Evolutionary conservation across 23 tunicate species (phyloP), one percentile per base, ranked within the genome.

Genomic region (Clavelina lepadiformis): DNA sequence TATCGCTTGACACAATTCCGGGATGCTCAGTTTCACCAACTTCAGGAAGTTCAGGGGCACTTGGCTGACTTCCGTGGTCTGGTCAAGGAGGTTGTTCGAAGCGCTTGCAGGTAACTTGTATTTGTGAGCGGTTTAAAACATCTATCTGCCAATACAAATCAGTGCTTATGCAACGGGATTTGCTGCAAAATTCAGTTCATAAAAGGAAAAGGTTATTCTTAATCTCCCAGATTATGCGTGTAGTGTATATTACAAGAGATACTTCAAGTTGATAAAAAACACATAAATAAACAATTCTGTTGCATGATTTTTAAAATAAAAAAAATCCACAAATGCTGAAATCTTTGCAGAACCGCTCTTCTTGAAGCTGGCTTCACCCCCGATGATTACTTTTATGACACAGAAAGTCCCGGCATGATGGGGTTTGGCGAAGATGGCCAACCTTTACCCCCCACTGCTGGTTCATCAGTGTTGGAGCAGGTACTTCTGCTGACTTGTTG

Each of bases 41-140:
- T 93, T 0, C 13, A 49, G 11, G 87, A 84, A 45, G 98, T 93
- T 3, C 74, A 83, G 51, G 86, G 69, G 1, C 33, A 88, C 13
- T 61, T 93, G 32, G 66, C 77, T 0, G 93, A 93, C 49, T 93
- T 93, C 61, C 79, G 98, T 13, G 88, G 70, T 46, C 78, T 93
- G 33, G 85, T 93, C 29, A 83, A 79, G 44, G 98, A 93, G 53
- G 93, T 93, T 35, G 98, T 93, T 35, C 68, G 98, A 13, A 83
- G 83, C 49, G 94, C 98, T 34, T 93, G 98, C 93, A 84, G 98
- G 98, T 93, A 61, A n/a, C n/a, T n/a, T n/a, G n/a, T n/a, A n/a
- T n/a, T n/a, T n/a, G n/a, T n/a, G n/a, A n/a, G n/a, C 29, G 27
- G 0, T 61, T 49, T 5, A 0, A 8, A 70, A 57, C 13, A 44